Evolutionary conservation across 2,113 vertebrate species (phyloP).

Genomic region (Cryptoleucopteryx plumbea): DNA sequence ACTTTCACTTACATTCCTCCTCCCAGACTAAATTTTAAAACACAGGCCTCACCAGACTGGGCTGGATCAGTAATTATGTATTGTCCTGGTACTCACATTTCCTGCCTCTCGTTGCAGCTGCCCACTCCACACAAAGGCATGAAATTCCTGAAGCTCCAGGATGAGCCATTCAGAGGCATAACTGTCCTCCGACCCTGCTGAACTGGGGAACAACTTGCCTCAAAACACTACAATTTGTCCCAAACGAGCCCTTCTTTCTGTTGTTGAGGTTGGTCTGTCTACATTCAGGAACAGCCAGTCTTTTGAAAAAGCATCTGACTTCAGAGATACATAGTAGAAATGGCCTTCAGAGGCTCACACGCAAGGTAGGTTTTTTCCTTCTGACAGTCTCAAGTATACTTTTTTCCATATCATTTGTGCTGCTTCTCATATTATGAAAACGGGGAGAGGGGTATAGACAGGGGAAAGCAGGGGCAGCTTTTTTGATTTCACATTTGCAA

Average conservation of each 20-base stretch:
- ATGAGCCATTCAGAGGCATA: not conserved
- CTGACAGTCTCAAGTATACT: not conserved
- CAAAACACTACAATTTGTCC: not conserved
- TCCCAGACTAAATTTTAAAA: not conserved
- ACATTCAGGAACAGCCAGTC: not conserved
- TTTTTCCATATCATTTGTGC: not conserved
- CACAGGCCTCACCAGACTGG: not conserved
- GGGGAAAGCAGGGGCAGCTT: not conserved
- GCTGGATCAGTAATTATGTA: not conserved
- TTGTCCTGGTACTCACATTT: not conserved
- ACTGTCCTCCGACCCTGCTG: not conserved
- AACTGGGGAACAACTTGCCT: not conserved
- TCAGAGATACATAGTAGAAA: not conserved
- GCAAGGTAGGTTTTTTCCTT: not conserved
- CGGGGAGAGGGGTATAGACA: accelerated
- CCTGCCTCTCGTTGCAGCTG: not conserved
- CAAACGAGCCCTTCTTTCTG: not conserved
- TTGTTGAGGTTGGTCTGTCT: not conserved
- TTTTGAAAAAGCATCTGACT: not conserved
- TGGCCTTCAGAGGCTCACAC: not conserved
- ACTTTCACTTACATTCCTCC: not conserved
- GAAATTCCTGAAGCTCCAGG: not conserved
- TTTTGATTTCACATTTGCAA: not conserved
- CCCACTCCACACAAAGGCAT: not conserved
- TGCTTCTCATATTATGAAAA: not conserved